phyloP scores from a whole-genome alignment of 2,888 invertebrate species.

The Netelia virgata region DNA sequence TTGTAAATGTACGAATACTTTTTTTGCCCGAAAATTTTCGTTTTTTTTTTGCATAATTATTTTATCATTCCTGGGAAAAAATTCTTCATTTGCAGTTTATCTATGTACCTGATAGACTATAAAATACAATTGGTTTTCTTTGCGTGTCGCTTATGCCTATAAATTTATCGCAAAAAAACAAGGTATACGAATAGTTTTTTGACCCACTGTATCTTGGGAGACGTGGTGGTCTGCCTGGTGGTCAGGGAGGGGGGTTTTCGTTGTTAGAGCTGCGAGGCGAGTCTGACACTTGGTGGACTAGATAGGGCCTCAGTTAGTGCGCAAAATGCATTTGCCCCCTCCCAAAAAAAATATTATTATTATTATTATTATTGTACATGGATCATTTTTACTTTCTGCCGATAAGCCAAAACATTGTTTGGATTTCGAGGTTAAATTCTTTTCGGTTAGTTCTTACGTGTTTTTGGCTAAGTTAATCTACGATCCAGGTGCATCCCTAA shows the following conservation, averaged over 20 bases:
- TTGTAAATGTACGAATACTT: too few relatives aligned
- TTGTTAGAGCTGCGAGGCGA: not conserved
- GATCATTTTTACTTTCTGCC: conserved; percentile 35
- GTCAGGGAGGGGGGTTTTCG: not conserved
- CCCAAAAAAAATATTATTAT: not conserved
- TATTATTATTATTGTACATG: not conserved
- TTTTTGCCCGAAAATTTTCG: too few relatives aligned
- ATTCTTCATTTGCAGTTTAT: too few relatives aligned
- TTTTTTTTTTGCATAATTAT: too few relatives aligned
- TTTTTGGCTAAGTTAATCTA: conserved; percentile 61
- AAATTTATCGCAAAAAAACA: not conserved
- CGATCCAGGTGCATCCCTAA: conserved; percentile 70
- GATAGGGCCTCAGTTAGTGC: not conserved
- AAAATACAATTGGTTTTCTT: too few relatives aligned
- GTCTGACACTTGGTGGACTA: not conserved
- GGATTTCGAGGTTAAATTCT: conserved; percentile 21
- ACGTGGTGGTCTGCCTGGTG: not conserved
- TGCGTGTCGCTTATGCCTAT: too few relatives aligned
- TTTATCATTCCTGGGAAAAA: too few relatives aligned
- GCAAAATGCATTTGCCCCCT: not conserved
- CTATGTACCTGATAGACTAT: too few relatives aligned
- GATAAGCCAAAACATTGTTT: conserved; percentile 49
- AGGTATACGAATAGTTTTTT: too few relatives aligned
- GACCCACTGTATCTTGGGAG: not conserved
- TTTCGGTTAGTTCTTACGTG: conserved; percentile 46